phyloP scores from a whole-genome alignment of 2,888 invertebrate species.

The Aleiodes testaceus region DNA sequence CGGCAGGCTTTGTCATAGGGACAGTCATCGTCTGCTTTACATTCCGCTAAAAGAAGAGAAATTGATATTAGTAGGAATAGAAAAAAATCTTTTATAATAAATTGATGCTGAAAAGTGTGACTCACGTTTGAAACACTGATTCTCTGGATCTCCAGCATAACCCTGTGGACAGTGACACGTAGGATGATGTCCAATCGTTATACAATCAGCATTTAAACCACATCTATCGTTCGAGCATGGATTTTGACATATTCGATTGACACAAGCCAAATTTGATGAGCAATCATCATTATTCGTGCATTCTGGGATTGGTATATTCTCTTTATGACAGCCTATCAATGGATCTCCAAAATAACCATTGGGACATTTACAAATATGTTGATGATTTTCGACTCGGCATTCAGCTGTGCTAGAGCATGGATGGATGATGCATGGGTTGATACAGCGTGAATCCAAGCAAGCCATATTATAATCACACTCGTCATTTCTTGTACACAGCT shows the following conservation, averaged over 20 bases:
- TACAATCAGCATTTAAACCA: slow-evolving; percentile 86
- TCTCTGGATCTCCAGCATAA: slow-evolving; percentile 91
- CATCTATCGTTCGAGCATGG: slow-evolving; percentile 89
- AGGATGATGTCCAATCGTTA: slow-evolving; percentile 84
- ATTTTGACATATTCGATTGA: slow-evolving; percentile 85
- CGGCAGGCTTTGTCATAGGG: slow-evolving; percentile 88
- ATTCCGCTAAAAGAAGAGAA: slow-evolving; percentile 79
- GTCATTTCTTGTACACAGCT: slow-evolving; percentile 81
- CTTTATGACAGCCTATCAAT: slow-evolving; percentile 82
- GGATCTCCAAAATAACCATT: slow-evolving; percentile 85
- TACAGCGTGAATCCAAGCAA: slow-evolving; percentile 83
- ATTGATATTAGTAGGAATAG: neutral
- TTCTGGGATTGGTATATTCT: slow-evolving; percentile 76
- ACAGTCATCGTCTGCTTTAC: slow-evolving; percentile 85
- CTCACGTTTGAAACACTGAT: slow-evolving; percentile 90
- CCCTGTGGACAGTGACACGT: slow-evolving; percentile 88
- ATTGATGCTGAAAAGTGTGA: neutral
- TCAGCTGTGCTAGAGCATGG: slow-evolving; percentile 87
- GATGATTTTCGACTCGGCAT: slow-evolving; percentile 84
- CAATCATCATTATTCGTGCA: slow-evolving; percentile 86
- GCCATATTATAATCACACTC: slow-evolving; percentile 84
- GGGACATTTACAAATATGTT: slow-evolving; percentile 85
- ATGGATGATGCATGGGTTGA: slow-evolving; percentile 83
- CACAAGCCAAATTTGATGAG: slow-evolving; percentile 84
- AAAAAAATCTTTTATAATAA: slow-evolving; percentile 7